Conservation (phyloP, 1,140 invertebrate genomes). For the Trichomalopsis sarcophagae region DNA sequence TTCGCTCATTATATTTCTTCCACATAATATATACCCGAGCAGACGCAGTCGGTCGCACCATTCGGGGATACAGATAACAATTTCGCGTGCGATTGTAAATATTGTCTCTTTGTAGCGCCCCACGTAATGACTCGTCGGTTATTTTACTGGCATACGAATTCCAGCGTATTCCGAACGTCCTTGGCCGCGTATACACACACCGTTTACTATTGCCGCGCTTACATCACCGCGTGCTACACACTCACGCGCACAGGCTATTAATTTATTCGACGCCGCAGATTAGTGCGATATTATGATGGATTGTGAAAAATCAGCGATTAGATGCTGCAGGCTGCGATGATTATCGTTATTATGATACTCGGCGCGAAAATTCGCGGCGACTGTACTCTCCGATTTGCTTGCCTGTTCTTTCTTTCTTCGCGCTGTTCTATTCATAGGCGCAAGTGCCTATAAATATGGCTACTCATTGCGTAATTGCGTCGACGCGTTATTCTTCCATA, state of each 20-base stretch:
- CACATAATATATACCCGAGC: no score
- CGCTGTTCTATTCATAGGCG: constrained; percentile 25
- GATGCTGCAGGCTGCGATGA: not conserved
- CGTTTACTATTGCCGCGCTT: not conserved
- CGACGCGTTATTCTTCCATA: not conserved
- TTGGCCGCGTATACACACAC: constrained; percentile 2
- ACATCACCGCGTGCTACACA: not conserved
- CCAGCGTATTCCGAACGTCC: not conserved
- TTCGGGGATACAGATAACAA: not conserved
- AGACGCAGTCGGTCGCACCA: not conserved
- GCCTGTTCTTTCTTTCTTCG: not conserved
- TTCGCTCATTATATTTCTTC: not conserved
- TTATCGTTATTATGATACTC: not conserved
- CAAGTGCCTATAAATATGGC: constrained; percentile 20
- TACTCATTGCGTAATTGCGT: constrained; percentile 15
- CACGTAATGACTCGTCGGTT: not conserved
- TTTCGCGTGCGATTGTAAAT: not conserved
- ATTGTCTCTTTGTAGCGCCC: not conserved
- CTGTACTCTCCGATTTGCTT: no score
- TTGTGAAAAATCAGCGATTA: constrained; percentile 19
- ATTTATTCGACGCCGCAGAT: not conserved
- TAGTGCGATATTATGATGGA: constrained; percentile 22
- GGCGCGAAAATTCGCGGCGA: not conserved
- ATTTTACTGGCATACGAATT: constrained; percentile 8
- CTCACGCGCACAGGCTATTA: not conserved